These are phyloP conservation scores for Pogonomyrmex californicus DNA, from an alignment of 1,140 invertebrate species.

Conservation along the genomic window DNA sequence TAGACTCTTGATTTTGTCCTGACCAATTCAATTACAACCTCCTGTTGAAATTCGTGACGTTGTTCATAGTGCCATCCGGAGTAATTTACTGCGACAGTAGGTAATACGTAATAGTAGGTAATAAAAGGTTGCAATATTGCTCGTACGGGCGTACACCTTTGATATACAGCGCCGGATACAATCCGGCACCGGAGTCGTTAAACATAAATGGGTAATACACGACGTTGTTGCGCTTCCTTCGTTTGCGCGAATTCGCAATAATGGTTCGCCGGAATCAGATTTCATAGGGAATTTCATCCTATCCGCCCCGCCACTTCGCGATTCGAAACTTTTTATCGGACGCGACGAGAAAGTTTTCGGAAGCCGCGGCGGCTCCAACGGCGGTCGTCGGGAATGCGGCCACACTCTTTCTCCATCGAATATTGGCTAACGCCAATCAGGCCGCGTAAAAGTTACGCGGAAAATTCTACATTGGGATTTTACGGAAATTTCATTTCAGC, in stretches of 20 bases:
- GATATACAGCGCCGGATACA: not conserved
- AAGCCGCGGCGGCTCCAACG: slow-evolving; percentile 41
- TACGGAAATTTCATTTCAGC: slow-evolving; percentile 37
- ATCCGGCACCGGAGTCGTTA: slow-evolving; percentile 19
- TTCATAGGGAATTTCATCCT: slow-evolving; percentile 21
- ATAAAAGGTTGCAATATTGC: slow-evolving; percentile 47
- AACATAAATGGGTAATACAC: slow-evolving; percentile 17
- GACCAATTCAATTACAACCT: slow-evolving; percentile 29
- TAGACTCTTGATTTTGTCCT: not conserved
- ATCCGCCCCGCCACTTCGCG: slow-evolving; percentile 17
- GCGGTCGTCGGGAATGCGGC: slow-evolving; percentile 59
- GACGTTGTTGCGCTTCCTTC: slow-evolving; percentile 16
- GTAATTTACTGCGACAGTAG: slow-evolving; percentile 35
- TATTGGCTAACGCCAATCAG: slow-evolving; percentile 53
- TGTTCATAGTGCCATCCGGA: not conserved
- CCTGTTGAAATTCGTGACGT: slow-evolving; percentile 7
- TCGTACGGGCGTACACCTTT: slow-evolving; percentile 3
- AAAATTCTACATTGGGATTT: slow-evolving; percentile 54
- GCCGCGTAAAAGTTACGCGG: slow-evolving; percentile 49
- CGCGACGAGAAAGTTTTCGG: slow-evolving; percentile 54
- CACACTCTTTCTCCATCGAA: slow-evolving; percentile 26
- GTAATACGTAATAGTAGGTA: slow-evolving; percentile 42
- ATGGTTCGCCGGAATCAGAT: slow-evolving; percentile 36
- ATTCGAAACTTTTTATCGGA: slow-evolving; percentile 51
- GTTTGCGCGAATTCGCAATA: slow-evolving; percentile 37